Conservation (phyloP, 2,888 invertebrate genomes). For the Azorinus chamasolen region DNA sequence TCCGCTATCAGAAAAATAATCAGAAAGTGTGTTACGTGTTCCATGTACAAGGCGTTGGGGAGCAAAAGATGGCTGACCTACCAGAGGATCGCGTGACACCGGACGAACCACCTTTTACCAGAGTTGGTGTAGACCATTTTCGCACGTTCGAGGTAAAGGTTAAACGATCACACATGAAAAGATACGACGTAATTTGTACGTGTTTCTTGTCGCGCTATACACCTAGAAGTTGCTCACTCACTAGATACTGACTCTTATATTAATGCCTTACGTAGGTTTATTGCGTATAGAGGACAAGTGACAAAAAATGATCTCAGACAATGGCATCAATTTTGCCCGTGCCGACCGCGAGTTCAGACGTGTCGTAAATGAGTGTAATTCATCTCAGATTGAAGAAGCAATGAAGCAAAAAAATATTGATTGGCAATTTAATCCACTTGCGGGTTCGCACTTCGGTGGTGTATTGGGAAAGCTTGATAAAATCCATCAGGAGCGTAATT, state of each 20-base stretch:
- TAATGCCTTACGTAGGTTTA: slow-evolving; percentile 41
- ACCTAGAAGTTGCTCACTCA: slow-evolving; percentile 48
- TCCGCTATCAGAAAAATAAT: no score
- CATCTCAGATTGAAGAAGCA: background rate
- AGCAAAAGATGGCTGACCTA: no score
- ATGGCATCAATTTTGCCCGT: slow-evolving; percentile 55
- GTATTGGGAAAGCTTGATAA: slow-evolving; percentile 41
- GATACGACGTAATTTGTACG: slow-evolving; percentile 63
- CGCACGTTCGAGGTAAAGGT: slow-evolving; percentile 59
- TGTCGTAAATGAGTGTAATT: background rate
- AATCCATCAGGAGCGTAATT: slow-evolving; percentile 20
- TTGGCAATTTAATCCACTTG: slow-evolving; percentile 56
- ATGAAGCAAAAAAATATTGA: slow-evolving; percentile 38
- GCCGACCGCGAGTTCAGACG: slow-evolving; percentile 9
- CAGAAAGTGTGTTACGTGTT: no score
- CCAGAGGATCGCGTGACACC: no score
- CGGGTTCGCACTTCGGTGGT: slow-evolving; percentile 42
- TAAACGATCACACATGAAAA: slow-evolving; percentile 45
- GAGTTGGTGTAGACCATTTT: slow-evolving; percentile 62
- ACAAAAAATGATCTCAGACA: slow-evolving; percentile 41
- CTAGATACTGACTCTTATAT: slow-evolving; percentile 47
- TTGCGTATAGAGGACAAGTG: slow-evolving; percentile 38
- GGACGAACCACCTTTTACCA: slow-evolving; percentile 37
- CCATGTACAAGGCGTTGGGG: no score
- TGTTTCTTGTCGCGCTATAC: slow-evolving; percentile 52